Base-by-base conservation (phyloP, 1,140 invertebrate genomes). In the Dufourea novaeangliae region DNA sequence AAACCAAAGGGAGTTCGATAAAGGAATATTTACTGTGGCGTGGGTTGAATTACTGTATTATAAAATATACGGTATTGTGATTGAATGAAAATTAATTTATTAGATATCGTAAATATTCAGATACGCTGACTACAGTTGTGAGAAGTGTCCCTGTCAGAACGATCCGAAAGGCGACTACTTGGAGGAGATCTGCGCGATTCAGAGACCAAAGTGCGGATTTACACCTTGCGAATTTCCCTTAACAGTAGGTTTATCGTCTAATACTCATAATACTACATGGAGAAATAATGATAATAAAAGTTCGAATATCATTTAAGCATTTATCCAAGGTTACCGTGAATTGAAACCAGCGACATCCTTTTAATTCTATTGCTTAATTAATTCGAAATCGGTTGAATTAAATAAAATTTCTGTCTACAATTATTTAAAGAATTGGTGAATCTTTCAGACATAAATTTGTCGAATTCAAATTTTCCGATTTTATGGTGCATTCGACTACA, bases 161-260 rank as follows among this genome's bases (percentile, higher is more conserved):
- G 85, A 85, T 2, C 80, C 86, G 8, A 52, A 82, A 6, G n/a
- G 69, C 1, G 79, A 88, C 2, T 90, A 90, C 39, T 72, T 88
- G 14, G 83, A 88, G 25, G 91, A 92, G 79, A 85, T 93, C 12
- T 93, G 92, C 57, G 86, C 87, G 5, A 88, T 92, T 63, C 67
- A 90, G 66, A 77, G 83, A 0, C 76, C 88, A 2, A 89, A 85
- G 69, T 92, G 92, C 59, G 76, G 75, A 37, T 69, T 70, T 20
- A 75, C 77, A 12, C 71, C 61, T 12, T 92, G 92, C 57, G 87
- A 89, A 41, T 88, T 88, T 74, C 84, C 92, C 37, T 68, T 92
- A 7, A 74, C 79, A 87, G 92, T 92, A 34, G 25, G 56, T n/a
- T 7, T 4, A 10, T 8, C n/a, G 8, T 34, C 25, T 34, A 1